Base-by-base conservation (phyloP, 2,888 invertebrate genomes). In the Xanthostigma xanthostigma region DNA sequence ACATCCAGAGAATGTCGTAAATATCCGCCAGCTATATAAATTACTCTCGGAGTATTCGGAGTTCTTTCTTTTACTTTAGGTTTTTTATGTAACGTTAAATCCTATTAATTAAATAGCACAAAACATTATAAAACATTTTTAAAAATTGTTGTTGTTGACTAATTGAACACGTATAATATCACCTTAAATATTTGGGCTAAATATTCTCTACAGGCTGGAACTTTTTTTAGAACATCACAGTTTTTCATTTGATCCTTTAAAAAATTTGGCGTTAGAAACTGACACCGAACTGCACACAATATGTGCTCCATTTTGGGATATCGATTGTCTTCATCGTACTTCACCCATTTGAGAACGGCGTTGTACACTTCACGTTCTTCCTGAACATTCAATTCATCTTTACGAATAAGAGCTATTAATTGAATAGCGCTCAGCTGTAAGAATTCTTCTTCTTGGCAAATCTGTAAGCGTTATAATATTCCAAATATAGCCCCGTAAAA, bases 1-100 rank as follows among this genome's bases (percentile, higher is more conserved):
- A 85, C 78, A 63, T 89, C 90, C 51, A 94, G 71, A 0, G 92
- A 92, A 62, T 91, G 85, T 51, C 84, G 72, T 55, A 81, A 78
- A 67, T 92, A 94, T 0, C 94, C 94, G 11, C 94, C 94, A 10
- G 89, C 91, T 40, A 92, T 82, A 67, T 91, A 93, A 54, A 94
- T 89, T 54, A 93, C 84, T 49, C 90, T 76, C 0, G 91, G 90
- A 35, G 90, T 86, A 64, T 88, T 88, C 13, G 93, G 93, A 44
- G 84, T 82, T 50, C 93, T 71, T 61, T 91, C 88, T 58, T 87
- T 87, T 5, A 90, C 89, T 34, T 82, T 77, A 0, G 87, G 84
- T 56, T 83, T 81, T 59, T 89, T 89, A 63, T 94, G 93, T 53
- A 93, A 70, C 14, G 90, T 91, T 59, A 94, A 72, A 67, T 93